phyloP scores from a whole-genome alignment of 2,888 invertebrate genomes.

The Caenorhabditis wallacei region DNA sequence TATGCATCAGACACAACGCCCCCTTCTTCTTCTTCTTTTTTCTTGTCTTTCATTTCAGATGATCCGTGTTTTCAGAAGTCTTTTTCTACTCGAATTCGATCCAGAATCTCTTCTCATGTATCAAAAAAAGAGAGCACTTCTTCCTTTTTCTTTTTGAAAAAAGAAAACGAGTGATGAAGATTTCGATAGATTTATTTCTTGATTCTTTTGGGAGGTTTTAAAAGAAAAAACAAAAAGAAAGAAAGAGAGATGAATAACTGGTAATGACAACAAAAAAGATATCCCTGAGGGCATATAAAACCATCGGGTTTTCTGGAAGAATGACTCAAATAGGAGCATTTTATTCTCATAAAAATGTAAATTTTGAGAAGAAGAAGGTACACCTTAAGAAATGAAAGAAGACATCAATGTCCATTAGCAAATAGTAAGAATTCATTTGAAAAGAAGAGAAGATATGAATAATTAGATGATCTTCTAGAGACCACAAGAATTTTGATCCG shows the following conservation, averaged over 20 bases:
- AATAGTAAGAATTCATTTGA: conserved; percentile 40
- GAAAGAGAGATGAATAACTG: conserved; percentile 30
- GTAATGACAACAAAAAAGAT: conserved; percentile 42
- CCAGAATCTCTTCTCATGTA: conserved; percentile 8
- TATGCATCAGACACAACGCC: conserved; percentile 30
- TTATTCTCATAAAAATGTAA: conserved; percentile 38
- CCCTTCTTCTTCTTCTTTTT: background rate
- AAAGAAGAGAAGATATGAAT: conserved; percentile 19
- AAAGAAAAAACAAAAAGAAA: background rate
- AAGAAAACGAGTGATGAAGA: conserved; percentile 14
- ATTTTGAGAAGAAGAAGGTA: conserved; percentile 24
- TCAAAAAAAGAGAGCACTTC: conserved; percentile 24
- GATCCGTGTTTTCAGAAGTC: conserved; percentile 8
- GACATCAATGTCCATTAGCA: conserved; percentile 39
- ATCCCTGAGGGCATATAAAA: conserved; percentile 31
- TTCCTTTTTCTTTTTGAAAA: background rate
- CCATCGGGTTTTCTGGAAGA: background rate
- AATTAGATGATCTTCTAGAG: conserved; percentile 50
- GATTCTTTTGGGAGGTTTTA: background rate
- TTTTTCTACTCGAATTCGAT: conserved; percentile 40
- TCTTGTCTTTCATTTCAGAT: background rate
- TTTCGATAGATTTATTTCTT: conserved; percentile 14
- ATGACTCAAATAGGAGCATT: background rate
- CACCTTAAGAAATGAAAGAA: conserved; percentile 1
- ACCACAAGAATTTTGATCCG: conserved; percentile 5